phyloP scores from a whole-genome alignment of 1,140 invertebrate genomes.

The Drosophila yakuba region DNA sequence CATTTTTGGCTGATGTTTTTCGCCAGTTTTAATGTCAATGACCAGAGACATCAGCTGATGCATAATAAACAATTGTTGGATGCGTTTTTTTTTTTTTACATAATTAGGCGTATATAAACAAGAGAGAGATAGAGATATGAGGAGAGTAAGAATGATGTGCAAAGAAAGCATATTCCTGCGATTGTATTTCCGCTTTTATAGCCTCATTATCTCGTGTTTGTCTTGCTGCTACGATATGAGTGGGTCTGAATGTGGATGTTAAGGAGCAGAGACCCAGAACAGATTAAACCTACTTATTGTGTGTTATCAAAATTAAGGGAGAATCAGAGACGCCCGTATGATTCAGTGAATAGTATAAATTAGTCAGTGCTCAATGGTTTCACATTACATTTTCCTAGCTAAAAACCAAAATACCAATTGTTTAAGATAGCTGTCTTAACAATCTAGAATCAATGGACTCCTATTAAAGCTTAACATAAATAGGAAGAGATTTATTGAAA shows the following conservation, averaged over 20 bases:
- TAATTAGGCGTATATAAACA: slow-evolving; percentile 24
- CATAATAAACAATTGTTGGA: slow-evolving; percentile 66
- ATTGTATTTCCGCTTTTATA: slow-evolving; percentile 72
- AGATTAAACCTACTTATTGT: slow-evolving; percentile 8
- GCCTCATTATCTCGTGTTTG: slow-evolving; percentile 60
- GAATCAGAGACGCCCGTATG: slow-evolving; percentile 22
- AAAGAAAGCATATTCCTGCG: slow-evolving; percentile 36
- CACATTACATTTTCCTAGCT: no score
- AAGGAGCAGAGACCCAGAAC: slow-evolving; percentile 27
- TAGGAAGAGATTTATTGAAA: no score
- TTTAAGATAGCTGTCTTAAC: no score
- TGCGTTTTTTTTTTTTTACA: slow-evolving; percentile 56
- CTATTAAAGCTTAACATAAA: no score
- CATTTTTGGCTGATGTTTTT: slow-evolving; percentile 39
- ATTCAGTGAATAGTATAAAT: slow-evolving; percentile 9
- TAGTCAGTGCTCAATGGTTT: not conserved
- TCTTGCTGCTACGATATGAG: slow-evolving; percentile 5
- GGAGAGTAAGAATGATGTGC: slow-evolving; percentile 1
- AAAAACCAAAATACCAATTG: no score
- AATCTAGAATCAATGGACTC: no score
- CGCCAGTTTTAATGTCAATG: slow-evolving; percentile 70
- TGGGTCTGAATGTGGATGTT: slow-evolving; percentile 16
- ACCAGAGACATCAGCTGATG: slow-evolving; percentile 70
- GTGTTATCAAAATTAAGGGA: slow-evolving; percentile 24
- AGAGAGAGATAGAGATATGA: not conserved